Conservation (phyloP, 2,797 vertebrate species). For the Enteromius anoplus region DNA sequence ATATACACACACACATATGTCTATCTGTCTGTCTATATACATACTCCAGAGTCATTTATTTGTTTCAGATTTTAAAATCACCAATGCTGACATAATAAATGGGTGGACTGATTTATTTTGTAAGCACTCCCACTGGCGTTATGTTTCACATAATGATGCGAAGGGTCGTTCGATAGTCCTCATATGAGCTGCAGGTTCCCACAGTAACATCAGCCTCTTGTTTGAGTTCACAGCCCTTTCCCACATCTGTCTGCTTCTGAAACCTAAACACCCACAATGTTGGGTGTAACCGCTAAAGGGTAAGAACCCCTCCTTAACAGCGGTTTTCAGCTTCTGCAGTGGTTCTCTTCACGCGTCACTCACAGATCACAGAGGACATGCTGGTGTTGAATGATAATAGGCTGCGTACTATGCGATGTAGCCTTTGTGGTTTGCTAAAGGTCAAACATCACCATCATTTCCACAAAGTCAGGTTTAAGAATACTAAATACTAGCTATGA, state of each 20-base stretch:
- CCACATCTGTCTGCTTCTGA: not conserved
- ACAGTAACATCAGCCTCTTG: conserved; percentile 18
- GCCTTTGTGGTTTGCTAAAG: not conserved
- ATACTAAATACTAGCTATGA: not conserved
- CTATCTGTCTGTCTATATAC: too few species aligned
- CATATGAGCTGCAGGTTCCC: not conserved
- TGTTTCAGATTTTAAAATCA: not conserved
- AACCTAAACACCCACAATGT: conserved; percentile 14
- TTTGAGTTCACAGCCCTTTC: not conserved
- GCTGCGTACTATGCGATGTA: not conserved
- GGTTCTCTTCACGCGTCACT: not conserved
- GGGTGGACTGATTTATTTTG: not conserved
- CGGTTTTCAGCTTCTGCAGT: not conserved
- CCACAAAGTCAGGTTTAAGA: not conserved
- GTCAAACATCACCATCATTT: not conserved
- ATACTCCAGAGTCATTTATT: not conserved
- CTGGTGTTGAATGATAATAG: not conserved
- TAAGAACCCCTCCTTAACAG: conserved; percentile 22
- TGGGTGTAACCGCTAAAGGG: conserved; percentile 12
- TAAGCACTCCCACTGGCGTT: not conserved
- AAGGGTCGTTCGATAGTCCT: not conserved
- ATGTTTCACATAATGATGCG: not conserved
- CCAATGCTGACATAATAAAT: not conserved
- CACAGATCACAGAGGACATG: not conserved
- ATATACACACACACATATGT: too few species aligned